Evolutionary conservation across 2,888 invertebrate genomes (phyloP).

Genomic region (Carabus problematicus): DNA sequence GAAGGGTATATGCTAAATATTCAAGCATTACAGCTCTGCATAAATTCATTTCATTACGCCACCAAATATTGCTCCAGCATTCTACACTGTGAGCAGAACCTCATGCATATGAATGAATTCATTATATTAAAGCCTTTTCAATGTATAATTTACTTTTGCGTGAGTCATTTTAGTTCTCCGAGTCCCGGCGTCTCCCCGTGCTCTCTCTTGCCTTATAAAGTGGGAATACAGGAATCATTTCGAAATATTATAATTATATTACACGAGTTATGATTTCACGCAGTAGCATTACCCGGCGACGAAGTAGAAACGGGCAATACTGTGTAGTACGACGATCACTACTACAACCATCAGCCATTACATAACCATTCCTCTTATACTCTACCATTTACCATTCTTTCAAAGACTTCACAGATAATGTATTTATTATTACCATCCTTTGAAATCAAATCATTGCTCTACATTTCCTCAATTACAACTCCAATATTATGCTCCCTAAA

Average conservation of each 20-base stretch:
- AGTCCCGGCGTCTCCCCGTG: conserved; percentile 43
- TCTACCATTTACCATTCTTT: too few species aligned
- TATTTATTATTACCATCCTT: too few species aligned
- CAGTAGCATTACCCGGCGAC: background rate
- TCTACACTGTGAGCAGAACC: conserved; percentile 56
- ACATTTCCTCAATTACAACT: conserved; percentile 14
- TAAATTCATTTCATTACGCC: conserved; percentile 71
- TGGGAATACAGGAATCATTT: conserved; percentile 53
- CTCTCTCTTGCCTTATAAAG: conserved; percentile 52
- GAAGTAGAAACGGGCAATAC: too few species aligned
- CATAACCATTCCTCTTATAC: too few species aligned
- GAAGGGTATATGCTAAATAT: conserved; percentile 59
- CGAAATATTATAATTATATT: conserved; percentile 58
- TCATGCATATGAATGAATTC: conserved; percentile 72
- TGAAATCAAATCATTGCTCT: too few species aligned
- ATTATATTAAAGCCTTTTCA: conserved; percentile 72
- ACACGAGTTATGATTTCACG: conserved; percentile 50
- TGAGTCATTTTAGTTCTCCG: conserved; percentile 66
- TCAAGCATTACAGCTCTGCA: conserved; percentile 70
- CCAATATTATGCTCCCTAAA: background rate
- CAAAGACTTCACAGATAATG: too few species aligned
- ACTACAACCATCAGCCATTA: too few species aligned
- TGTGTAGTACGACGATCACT: too few species aligned
- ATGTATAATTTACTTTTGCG: conserved; percentile 73
- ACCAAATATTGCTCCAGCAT: conserved; percentile 68